Conservation (phyloP, 2,113 vertebrate genomes). For the Callochromis pleurospilus region DNA sequence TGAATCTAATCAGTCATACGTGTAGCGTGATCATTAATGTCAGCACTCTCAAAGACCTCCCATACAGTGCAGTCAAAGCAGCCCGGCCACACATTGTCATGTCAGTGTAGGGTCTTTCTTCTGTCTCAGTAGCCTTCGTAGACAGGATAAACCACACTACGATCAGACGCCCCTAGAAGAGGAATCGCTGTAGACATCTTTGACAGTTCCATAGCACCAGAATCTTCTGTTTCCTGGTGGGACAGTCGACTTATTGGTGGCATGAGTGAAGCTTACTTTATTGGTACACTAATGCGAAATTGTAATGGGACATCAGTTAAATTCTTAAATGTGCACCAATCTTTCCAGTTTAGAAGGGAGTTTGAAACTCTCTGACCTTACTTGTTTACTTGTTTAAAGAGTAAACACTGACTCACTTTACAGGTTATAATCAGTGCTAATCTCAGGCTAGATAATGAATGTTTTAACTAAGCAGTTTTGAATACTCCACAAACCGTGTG, state of each 20-base stretch:
- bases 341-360: background rate
- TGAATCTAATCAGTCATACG: background rate
- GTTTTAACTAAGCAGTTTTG: background rate
- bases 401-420: background rate
- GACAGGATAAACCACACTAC: background rate
- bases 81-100: accelerated
- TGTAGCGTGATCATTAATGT: background rate
- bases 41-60: background rate
- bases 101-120: background rate
- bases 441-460: background rate
- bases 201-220: background rate
- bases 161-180: background rate
- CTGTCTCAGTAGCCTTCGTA: background rate
- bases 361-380: background rate
- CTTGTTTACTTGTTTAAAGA: background rate
- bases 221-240: background rate
- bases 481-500: background rate
- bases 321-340: background rate
- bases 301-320: background rate
- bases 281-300: accelerated
- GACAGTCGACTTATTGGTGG: accelerated
- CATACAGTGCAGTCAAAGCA: background rate
- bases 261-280: background rate
- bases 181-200: background rate
- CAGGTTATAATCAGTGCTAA: background rate